Conservation (phyloP, 2,888 invertebrate genomes). For the Platycnemis pennipes region DNA sequence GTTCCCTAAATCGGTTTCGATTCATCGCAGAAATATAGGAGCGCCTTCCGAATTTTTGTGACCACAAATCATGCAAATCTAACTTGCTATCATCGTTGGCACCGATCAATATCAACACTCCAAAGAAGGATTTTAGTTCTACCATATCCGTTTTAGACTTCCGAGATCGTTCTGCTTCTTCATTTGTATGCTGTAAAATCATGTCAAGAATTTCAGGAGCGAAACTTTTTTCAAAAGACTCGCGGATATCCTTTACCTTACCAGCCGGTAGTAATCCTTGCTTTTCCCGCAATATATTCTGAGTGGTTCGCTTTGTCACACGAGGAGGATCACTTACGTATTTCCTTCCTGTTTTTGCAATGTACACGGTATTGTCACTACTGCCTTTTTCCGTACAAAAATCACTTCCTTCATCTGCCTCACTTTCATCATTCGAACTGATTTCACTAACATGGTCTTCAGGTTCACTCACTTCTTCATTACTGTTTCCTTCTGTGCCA, state of each 20-base stretch:
- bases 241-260: not conserved
- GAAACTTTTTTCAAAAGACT: slow-evolving; percentile 46
- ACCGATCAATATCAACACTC: slow-evolving; percentile 41
- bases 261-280: not conserved
- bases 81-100: slow-evolving; percentile 25
- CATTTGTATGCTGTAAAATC: slow-evolving; percentile 20
- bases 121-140: slow-evolving; percentile 20
- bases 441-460: not conserved
- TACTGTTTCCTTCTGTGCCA: not conserved
- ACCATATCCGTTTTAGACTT: not conserved
- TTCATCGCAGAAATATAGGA: slow-evolving; percentile 8
- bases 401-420: slow-evolving; percentile 40
- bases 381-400: not conserved
- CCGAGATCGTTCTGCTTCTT: not conserved
- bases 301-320: not conserved
- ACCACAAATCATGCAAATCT: slow-evolving; percentile 29
- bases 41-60: slow-evolving; percentile 23
- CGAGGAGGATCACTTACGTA: not conserved
- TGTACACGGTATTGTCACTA: not conserved
- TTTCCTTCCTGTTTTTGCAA: not conserved
- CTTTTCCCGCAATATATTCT: not conserved
- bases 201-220: slow-evolving; percentile 20
- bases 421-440: slow-evolving; percentile 15
- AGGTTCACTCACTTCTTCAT: slow-evolving; percentile 14
- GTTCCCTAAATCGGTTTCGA: slow-evolving; percentile 38